Percentiles rank a stretch among this genome's conserved stretches.
These are phyloP conservation scores for Triops cancriformis DNA, from an alignment of 1,140 invertebrate species.

Conservation along the genomic window DNA sequence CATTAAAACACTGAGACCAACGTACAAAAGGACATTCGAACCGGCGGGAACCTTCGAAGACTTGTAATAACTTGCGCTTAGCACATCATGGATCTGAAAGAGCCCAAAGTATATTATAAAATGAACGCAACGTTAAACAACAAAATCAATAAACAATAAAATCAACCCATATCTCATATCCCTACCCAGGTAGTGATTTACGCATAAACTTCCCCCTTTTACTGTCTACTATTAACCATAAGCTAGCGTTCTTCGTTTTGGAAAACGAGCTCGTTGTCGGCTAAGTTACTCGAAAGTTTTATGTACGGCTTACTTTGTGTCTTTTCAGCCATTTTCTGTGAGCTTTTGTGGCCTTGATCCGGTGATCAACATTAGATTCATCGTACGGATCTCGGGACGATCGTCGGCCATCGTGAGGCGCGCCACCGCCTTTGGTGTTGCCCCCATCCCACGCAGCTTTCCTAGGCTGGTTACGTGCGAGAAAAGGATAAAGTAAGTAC, in stretches of 20 bases:
- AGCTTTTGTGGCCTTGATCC: slow-evolving; percentile 53
- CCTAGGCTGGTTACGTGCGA: neutral
- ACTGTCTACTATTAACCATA: no score
- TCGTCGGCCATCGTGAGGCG: neutral
- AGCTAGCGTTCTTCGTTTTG: no score
- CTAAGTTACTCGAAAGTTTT: no score
- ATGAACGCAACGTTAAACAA: no score
- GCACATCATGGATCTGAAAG: slow-evolving; percentile 62
- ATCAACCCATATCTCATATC: no score
- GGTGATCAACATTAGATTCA: slow-evolving; percentile 48
- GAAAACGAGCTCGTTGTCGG: no score
- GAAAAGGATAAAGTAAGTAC: neutral
- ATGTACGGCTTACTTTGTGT: slow-evolving; percentile 53
- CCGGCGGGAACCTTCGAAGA: slow-evolving; percentile 51
- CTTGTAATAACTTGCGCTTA: slow-evolving; percentile 53
- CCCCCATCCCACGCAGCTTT: slow-evolving; percentile 1
- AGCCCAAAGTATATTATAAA: no score
- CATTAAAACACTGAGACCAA: slow-evolving; percentile 70
- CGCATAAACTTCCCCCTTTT: no score
- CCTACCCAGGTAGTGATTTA: no score
- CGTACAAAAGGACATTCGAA: slow-evolving; percentile 67
- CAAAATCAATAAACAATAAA: no score
- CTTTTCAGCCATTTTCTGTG: slow-evolving; percentile 70
- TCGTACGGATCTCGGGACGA: slow-evolving; percentile 32
- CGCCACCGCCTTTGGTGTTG: neutral